Base-by-base conservation (phyloP, 1,140 invertebrate genomes). In the Dolichoris vasculosae region DNA sequence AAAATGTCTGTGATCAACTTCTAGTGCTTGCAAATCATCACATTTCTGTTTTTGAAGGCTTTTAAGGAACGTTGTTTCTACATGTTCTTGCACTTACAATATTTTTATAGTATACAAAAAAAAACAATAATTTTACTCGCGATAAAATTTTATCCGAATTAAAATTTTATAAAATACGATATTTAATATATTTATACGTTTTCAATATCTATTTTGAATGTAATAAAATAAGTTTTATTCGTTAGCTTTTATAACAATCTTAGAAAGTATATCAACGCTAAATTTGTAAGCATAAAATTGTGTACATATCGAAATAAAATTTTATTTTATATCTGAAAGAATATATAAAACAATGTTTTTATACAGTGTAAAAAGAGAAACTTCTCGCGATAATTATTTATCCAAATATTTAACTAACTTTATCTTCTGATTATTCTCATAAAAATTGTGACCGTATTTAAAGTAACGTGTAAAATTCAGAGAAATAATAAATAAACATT, bases 21-120 rank as follows among this genome's bases (percentile, higher is more conserved):
- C 26, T 73, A 71, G 69, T 23, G 23, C 38, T 71, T 71, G 69
- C 6, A n/a, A 71, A 71, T 73, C 38, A 38, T 73, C 69, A 73
- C 43, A 73, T 73, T 73, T 73, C 67, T 38, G 17, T 4, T 38
- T 69, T 32, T 38, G 67, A 69, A 20, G 15, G 67, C 67, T 69
- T 69, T 69, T 38, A 69, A 69, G 67, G 13, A 38, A 69, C 32
- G 32, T 20, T 32, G 67, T 20, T 40, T 40, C 35, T 2, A 69
- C 55, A 38, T 17, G 32, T 32, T 69, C 35, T 69, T 69, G 67
- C 35, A 69, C 35, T 69, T 73, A 40, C 15, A 73, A 73, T 73
- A 43, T 69, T 73, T n/a, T 43, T 73, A 2, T 9, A 71, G 6
- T n/a, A 43, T 8, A 73, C 11, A 43, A 43, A 38, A 43, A 43